Evolutionary conservation across 2,888 invertebrate species (phyloP).

Genomic region (Drosophila recens): DNA sequence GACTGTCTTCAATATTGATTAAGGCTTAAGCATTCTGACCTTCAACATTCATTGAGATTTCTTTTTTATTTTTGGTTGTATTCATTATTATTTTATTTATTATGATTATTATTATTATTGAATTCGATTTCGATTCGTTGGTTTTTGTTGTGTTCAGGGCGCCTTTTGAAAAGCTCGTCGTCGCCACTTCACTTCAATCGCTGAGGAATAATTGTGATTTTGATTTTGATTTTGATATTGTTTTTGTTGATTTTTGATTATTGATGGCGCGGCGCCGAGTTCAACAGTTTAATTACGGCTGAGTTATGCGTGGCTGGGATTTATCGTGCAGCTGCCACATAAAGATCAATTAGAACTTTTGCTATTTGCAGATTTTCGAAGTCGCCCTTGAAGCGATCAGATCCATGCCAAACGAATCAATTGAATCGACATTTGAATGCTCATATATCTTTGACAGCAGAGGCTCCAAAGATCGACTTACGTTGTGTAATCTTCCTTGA

Average conservation of each 20-base stretch:
- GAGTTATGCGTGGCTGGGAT: constrained; percentile 50
- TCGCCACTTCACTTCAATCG: constrained; percentile 40
- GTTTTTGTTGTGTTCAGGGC: constrained; percentile 47
- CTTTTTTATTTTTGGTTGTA: constrained; percentile 9
- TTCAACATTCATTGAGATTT: constrained; percentile 79
- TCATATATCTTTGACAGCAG: constrained; percentile 3
- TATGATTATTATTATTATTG: constrained; percentile 67
- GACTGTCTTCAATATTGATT: constrained; percentile 69
- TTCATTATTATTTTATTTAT: constrained; percentile 59
- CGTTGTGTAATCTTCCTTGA: constrained; percentile 16
- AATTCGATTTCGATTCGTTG: constrained; percentile 59
- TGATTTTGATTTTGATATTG: constrained; percentile 17
- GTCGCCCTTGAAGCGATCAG: constrained; percentile 25
- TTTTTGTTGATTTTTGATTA: constrained; percentile 14
- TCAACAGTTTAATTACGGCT: constrained; percentile 68
- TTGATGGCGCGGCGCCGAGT: constrained; percentile 37
- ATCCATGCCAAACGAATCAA: constrained; percentile 1
- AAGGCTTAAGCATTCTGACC: constrained; percentile 80
- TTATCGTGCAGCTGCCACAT: constrained; percentile 42
- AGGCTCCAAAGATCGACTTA: constrained; percentile 16
- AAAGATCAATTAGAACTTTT: constrained; percentile 46
- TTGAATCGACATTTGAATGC: background rate
- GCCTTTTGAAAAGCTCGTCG: constrained; percentile 42
- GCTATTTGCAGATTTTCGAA: constrained; percentile 15
- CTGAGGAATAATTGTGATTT: constrained; percentile 36